Base-by-base conservation (phyloP, 2,888 invertebrate genomes). In the Andrena camellia region DNA sequence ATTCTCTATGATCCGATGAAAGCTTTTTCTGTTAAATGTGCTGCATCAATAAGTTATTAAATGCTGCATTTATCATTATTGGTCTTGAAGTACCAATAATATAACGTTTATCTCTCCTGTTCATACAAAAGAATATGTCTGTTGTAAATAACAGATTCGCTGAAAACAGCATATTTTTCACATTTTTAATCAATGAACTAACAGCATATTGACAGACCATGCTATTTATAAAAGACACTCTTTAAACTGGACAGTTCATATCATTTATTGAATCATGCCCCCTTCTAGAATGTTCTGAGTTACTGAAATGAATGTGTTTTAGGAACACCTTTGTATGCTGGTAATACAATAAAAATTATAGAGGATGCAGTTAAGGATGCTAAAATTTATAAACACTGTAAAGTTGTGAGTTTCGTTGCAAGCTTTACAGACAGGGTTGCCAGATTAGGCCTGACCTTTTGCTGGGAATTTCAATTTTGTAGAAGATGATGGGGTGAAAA, bases 321-420 rank as follows among this genome's bases (percentile, higher is more conserved):
- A 96, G 97, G 97, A 23, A 96, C 96, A 0, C 97, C 97, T 5
- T 93, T 94, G 62, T 96, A 95, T 92, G 89, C 90, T 72, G 95
- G 95, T 35, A 94, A 95, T 74, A 94, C 96, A 75, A 92, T 95
- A 26, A 93, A 95, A 88, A 95, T 96, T 52, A 92, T 96, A 42
- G 95, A 95, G 62, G 95, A 95, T 87, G 96, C 96, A 0, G 94
- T 95, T 78, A 91, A 94, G 86, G 97, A 97, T 93, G 96, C 96
- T 2, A 93, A 95, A 87, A 93, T 96, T 6, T 97, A 97, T 90
- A 94, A 94, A 67, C 94, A 95, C 52, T 93, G 95, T 84, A 93
- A 95, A 73, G 90, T 97, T 91, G 96, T 96, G 94, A 94, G 95
- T 93, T 80, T 20, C 26, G 10, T 70, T 69, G 64, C 2, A 66